Evolutionary conservation across 2,113 vertebrate genomes (phyloP).

Genomic region (Bufo gargarizans): DNA sequence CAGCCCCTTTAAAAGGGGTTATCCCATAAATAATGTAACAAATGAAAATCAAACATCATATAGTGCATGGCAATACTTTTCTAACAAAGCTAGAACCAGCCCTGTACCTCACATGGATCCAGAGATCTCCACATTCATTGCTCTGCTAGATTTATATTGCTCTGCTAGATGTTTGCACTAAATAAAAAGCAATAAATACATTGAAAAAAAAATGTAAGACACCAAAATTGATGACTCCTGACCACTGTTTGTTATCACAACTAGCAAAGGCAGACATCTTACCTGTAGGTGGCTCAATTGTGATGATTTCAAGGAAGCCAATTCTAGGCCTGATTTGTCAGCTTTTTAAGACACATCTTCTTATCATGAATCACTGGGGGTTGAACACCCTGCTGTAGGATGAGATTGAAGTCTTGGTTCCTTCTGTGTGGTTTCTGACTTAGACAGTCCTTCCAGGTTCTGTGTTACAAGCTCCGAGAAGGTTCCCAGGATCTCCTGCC

Average conservation of each 20-base stretch:
- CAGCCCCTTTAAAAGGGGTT: no score
- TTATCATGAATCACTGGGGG: neutral
- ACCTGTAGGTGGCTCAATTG: conserved; percentile 34
- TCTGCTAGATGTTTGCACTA: no score
- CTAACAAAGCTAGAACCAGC: no score
- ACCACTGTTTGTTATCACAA: neutral
- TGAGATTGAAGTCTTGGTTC: neutral
- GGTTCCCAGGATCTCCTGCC: conserved; percentile 41
- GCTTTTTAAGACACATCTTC: neutral
- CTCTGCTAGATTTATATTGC: no score
- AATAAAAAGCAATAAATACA: neutral
- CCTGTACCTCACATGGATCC: no score
- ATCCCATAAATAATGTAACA: no score
- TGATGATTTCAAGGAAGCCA: neutral
- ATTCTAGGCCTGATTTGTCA: neutral
- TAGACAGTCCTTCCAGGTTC: conserved; percentile 2
- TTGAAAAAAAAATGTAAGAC: neutral
- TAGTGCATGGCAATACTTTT: no score
- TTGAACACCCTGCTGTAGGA: neutral
- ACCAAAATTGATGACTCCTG: neutral
- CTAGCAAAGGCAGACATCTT: neutral
- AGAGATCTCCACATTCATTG: no score
- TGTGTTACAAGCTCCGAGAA: conserved; percentile 20
- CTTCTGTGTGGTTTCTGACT: neutral
- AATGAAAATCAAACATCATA: no score